Evolutionary conservation across 35 echinoderm and acorn worm species (phyloP).

Genomic region (Lytechinus pictus): DNA sequence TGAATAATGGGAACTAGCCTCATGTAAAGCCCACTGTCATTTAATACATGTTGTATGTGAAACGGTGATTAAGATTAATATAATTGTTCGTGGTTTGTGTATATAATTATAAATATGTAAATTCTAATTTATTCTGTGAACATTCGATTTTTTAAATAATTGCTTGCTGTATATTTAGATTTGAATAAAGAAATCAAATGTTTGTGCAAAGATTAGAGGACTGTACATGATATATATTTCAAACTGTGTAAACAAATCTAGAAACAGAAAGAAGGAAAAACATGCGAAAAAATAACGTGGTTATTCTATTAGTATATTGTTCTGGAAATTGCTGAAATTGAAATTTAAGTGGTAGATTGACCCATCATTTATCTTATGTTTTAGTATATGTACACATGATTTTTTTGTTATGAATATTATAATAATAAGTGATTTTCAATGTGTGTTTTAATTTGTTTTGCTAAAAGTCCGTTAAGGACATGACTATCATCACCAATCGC

Average conservation of each 20-base stretch:
- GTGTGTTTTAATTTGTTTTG: too few relatives aligned
- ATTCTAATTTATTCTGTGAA: background rate
- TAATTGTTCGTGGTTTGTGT: background rate
- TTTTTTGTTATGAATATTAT: background rate
- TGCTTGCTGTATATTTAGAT: background rate
- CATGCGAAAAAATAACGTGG: too few relatives aligned
- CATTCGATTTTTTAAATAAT: background rate
- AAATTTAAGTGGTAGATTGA: too few relatives aligned
- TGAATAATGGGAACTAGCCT: too few relatives aligned
- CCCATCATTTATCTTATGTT: background rate
- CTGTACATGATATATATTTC: background rate
- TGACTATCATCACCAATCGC: background rate
- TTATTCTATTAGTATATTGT: too few relatives aligned
- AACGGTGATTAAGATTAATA: too few relatives aligned
- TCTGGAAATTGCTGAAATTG: too few relatives aligned
- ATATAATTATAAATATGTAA: conserved; percentile 1
- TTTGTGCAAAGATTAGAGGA: background rate
- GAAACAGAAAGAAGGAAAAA: too few relatives aligned
- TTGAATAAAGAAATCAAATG: background rate
- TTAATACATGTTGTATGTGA: too few relatives aligned
- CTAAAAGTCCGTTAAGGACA: background rate
- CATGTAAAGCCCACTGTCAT: too few relatives aligned
- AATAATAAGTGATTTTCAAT: too few relatives aligned
- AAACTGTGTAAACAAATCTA: too few relatives aligned
- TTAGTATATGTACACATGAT: background rate